Percentiles rank a stretch among this genome's conserved stretches.
Evolutionary conservation across 1,140 invertebrate species (phyloP).

Genomic region (Bombus sylvicola): DNA sequence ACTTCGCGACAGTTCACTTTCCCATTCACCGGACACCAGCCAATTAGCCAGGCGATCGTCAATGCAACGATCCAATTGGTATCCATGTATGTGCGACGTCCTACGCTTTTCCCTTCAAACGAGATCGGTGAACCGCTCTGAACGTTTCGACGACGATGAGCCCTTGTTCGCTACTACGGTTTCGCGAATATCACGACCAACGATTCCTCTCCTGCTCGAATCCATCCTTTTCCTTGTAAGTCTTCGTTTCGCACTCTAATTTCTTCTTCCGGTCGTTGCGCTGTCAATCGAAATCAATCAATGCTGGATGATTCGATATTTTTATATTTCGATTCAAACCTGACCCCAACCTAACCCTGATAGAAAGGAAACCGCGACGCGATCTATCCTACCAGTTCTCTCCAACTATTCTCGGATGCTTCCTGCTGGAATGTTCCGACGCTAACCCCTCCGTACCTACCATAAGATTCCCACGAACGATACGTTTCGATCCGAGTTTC

Average conservation of each 20-base stretch:
- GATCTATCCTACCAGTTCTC: neutral
- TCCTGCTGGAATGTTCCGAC: neutral
- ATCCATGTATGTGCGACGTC: constrained; percentile 59
- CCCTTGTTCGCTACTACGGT: neutral
- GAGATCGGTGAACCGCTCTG: neutral
- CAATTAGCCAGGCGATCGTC: constrained; percentile 53
- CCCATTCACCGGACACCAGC: constrained; percentile 29
- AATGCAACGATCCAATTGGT: constrained; percentile 53
- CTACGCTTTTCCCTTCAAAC: neutral
- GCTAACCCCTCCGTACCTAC: neutral
- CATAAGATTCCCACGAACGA: neutral
- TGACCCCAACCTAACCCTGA: too few relatives aligned
- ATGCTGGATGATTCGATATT: neutral
- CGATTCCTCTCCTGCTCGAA: neutral
- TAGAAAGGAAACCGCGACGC: neutral
- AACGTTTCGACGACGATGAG: neutral
- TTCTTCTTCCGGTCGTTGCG: neutral
- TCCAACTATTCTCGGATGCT: neutral
- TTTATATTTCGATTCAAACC: neutral
- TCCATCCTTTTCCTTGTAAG: constrained; percentile 21
- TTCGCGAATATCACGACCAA: neutral
- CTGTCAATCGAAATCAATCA: neutral
- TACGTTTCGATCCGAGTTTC: neutral
- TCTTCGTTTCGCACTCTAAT: neutral
- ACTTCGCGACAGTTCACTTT: constrained; percentile 69